A percentile compares a stretch with the other conserved stretches of the same genome.
These are phyloP conservation scores for Ammodytes marinus DNA, from an alignment of 2,113 vertebrate genomes.

Conservation along the genomic window DNA sequence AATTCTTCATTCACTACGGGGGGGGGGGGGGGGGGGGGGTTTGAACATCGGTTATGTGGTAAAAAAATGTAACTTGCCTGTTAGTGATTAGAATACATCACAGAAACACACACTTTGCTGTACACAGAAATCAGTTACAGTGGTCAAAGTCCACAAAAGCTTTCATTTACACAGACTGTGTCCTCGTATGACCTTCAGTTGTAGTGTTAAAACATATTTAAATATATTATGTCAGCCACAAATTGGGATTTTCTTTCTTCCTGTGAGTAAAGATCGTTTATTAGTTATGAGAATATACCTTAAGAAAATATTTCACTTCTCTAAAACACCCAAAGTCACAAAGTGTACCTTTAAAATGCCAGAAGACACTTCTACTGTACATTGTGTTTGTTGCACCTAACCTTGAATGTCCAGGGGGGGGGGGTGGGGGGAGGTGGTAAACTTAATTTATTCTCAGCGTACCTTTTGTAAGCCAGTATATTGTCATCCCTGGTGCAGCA, in stretches of 20 bases:
- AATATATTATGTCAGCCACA: neutral
- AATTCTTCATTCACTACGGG: neutral
- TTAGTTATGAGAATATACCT: no score
- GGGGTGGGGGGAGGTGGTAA: neutral
- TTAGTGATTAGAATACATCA: constrained; percentile 24
- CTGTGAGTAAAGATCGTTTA: no score
- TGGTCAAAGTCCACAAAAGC: constrained; percentile 25
- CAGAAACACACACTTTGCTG: neutral
- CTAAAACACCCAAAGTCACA: no score
- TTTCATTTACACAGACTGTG: neutral
- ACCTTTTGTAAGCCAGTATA: constrained; percentile 92
- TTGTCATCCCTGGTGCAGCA: constrained; percentile 91
- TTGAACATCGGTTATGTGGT: neutral
- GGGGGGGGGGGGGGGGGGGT: neutral
- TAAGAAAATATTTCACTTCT: no score
- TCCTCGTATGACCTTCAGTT: neutral
- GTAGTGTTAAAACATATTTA: neutral
- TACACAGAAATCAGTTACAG: constrained; percentile 1
- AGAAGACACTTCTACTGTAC: no score
- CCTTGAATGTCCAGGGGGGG: neutral
- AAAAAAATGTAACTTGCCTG: constrained; percentile 3
- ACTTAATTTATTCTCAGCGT: constrained; percentile 4
- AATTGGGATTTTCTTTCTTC: neutral
- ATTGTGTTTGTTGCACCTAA: neutral
- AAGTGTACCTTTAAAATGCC: no score